Conservation (phyloP, 92 coral and sea anemone genomes). For the Parazoanthus darwini region DNA sequence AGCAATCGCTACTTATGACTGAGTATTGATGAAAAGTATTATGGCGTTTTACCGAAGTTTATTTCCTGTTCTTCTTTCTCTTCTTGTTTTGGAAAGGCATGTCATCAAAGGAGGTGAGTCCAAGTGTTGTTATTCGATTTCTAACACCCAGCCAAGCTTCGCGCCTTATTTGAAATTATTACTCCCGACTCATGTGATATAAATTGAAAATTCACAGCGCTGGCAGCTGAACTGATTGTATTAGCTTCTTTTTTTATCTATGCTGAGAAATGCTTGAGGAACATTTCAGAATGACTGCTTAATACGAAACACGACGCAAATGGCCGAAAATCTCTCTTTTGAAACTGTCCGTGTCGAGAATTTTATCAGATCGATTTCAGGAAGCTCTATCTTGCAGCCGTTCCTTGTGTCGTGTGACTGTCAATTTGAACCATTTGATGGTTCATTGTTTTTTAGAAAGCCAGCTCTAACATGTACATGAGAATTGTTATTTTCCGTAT, state of each 20-base stretch:
- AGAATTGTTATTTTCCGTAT: not conserved
- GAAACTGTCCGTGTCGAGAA: not conserved
- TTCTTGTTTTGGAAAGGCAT: slow-evolving; percentile 4
- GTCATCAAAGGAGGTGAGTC: slow-evolving; percentile 30
- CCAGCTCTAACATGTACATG: not conserved
- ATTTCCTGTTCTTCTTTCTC: not conserved
- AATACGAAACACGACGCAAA: not conserved
- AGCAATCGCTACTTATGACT: not conserved
- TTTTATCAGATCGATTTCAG: slow-evolving; percentile 5
- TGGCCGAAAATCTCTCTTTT: not conserved
- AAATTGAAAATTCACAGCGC: not conserved
- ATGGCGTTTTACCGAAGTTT: slow-evolving; percentile 20
- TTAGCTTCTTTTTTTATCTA: not conserved
- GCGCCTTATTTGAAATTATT: slow-evolving; percentile 26
- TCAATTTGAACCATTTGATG: not conserved
- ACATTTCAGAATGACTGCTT: not conserved
- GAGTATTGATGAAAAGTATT: not conserved
- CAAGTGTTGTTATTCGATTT: not conserved
- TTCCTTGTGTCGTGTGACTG: not conserved
- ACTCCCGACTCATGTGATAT: not conserved
- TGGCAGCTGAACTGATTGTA: not conserved
- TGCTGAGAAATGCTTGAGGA: not conserved
- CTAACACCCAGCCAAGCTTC: not conserved
- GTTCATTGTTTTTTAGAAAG: slow-evolving; percentile 1
- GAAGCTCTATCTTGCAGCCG: not conserved